Conservation (phyloP, 2,797 vertebrate species). For the Myotis planiceps region DNA sequence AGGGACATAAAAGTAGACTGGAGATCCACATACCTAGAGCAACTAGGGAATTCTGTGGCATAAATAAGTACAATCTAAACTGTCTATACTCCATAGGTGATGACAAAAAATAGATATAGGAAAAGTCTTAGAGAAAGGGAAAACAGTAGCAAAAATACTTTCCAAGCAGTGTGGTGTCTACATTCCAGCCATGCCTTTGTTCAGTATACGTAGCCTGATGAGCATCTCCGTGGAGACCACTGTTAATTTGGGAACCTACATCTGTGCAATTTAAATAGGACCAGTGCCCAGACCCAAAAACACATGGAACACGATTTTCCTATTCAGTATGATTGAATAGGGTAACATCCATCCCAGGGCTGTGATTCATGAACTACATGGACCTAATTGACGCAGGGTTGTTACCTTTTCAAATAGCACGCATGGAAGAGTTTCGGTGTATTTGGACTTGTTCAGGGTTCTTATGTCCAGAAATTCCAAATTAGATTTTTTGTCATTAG, state of each 20-base stretch:
- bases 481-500: constrained; percentile 75
- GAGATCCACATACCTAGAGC: background rate
- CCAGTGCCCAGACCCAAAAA: constrained; percentile 6
- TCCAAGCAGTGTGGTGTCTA: background rate
- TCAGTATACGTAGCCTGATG: background rate
- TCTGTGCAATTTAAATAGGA: constrained; percentile 47
- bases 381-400: constrained; percentile 8
- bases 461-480: constrained; percentile 62
- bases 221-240: constrained; percentile 28
- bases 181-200: constrained; percentile 10
- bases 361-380: constrained; percentile 38
- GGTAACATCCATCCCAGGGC: background rate
- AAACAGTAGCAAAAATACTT: background rate
- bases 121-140: background rate
- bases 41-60: background rate
- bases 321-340: constrained; percentile 9
- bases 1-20: background rate
- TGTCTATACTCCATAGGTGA: background rate
- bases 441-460: constrained; percentile 56
- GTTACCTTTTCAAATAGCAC: background rate
- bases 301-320: background rate
- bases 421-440: constrained; percentile 6
- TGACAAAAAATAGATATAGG: background rate
- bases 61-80: background rate
- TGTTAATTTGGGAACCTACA: constrained; percentile 41